These are phyloP conservation scores for Choristoneura rosaceana DNA, from an alignment of 2,888 invertebrate genomes.

Conservation along the genomic window DNA sequence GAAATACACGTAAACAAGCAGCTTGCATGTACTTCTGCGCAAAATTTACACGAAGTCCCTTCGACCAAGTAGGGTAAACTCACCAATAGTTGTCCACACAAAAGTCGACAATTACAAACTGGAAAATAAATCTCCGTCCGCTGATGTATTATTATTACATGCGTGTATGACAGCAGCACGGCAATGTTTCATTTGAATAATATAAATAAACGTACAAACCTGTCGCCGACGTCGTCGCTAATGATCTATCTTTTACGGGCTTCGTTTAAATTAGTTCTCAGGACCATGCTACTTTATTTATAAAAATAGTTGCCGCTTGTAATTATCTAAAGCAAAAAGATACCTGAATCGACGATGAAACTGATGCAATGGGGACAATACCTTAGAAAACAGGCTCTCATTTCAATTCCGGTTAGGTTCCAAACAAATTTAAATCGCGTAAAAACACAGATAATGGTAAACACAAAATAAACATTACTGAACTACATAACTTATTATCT, in stretches of 20 bases:
- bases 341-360: too few relatives aligned
- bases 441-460: too few relatives aligned
- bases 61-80: not conserved
- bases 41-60: not conserved
- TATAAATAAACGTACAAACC: constrained; percentile 39
- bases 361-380: too few relatives aligned
- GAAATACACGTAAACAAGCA: too few relatives aligned
- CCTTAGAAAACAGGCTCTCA: too few relatives aligned
- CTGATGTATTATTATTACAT: constrained; percentile 42
- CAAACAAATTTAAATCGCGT: too few relatives aligned
- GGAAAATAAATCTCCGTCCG: constrained; percentile 30
- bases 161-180: constrained; percentile 31
- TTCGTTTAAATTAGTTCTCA: constrained; percentile 7
- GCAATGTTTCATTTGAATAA: constrained; percentile 43
- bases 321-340: not conserved
- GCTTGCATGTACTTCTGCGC: not conserved
- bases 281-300: constrained; percentile 4
- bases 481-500: too few relatives aligned
- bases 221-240: constrained; percentile 40
- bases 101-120: constrained; percentile 12
- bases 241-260: constrained; percentile 38
- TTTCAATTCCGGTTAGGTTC: too few relatives aligned
- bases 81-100: constrained; percentile 17
- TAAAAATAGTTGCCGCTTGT: not conserved
- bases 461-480: too few relatives aligned